A percentile compares a stretch with the other conserved stretches of the same genome.
These are phyloP conservation scores for Gallirallus australis DNA, from an alignment of 2,797 vertebrate genomes.

Conservation along the genomic window DNA sequence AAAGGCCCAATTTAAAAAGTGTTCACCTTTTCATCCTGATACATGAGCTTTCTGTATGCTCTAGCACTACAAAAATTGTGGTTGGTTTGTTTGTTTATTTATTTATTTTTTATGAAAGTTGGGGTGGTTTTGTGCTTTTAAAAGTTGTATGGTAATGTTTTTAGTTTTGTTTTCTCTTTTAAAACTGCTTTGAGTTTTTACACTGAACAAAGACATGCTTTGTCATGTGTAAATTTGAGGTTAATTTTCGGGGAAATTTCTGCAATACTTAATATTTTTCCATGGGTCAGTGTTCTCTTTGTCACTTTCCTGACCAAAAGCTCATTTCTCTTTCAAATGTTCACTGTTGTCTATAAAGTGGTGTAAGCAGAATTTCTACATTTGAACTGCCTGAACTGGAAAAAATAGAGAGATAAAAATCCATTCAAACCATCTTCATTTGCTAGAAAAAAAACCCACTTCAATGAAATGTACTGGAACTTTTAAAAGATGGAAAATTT, in stretches of 20 bases:
- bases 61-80: neutral
- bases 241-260: neutral
- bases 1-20: conserved; percentile 19
- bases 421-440: neutral
- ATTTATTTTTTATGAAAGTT: neutral
- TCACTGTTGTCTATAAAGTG: neutral
- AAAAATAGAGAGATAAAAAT: neutral
- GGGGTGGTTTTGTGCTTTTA: neutral
- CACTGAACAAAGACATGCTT: neutral
- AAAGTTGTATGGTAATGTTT: neutral
- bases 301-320: neutral
- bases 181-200: neutral
- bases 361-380: neutral
- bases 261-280: neutral
- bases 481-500: neutral
- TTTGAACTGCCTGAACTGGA: neutral
- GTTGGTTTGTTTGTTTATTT: neutral
- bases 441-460: neutral
- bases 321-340: neutral
- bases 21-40: conserved; percentile 20
- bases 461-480: neutral
- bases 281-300: neutral
- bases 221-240: neutral
- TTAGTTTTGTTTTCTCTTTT: neutral
- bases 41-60: neutral